Conservation (phyloP, 2,113 vertebrate species). For the Pollachius pollachius region DNA sequence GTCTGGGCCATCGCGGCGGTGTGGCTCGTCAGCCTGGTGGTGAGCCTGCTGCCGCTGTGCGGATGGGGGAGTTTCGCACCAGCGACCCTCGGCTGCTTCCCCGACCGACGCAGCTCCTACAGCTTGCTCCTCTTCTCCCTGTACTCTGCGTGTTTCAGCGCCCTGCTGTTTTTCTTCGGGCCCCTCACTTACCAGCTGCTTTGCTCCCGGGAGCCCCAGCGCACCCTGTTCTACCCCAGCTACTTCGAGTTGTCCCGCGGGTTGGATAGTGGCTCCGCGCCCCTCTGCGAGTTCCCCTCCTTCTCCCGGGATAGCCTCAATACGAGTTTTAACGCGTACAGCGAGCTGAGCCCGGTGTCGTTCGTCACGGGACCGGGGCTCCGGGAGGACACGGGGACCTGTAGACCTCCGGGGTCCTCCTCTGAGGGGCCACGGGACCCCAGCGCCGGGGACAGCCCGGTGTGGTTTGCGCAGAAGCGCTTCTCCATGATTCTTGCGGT, state of each 20-base stretch:
- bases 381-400: conserved; percentile 43
- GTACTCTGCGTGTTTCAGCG: conserved; percentile 80
- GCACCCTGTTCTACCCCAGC: conserved; percentile 55
- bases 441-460: conserved; percentile 53
- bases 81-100: conserved; percentile 85
- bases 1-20: conserved; percentile 74
- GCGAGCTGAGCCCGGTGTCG: conserved; percentile 54
- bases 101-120: conserved; percentile 78
- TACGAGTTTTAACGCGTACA: conserved; percentile 68
- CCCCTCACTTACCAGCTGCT: conserved; percentile 84
- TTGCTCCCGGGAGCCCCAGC: conserved; percentile 83
- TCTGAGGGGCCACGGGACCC: conserved; percentile 31
- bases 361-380: conserved; percentile 36
- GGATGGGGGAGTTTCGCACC: conserved; percentile 87
- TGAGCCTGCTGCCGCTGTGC: conserved; percentile 84
- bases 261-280: conserved; percentile 60
- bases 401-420: conserved; percentile 42
- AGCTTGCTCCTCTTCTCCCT: conserved; percentile 76
- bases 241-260: conserved; percentile 67
- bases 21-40: conserved; percentile 79
- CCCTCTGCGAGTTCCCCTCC: conserved; percentile 60
- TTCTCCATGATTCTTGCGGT: conserved; percentile 91
- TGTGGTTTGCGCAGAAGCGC: conserved; percentile 87
- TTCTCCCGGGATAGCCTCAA: conserved; percentile 70
- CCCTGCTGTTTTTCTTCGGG: conserved; percentile 76